Conservation (phyloP, 2,888 invertebrate species). For the Cremastinae sp. region DNA sequence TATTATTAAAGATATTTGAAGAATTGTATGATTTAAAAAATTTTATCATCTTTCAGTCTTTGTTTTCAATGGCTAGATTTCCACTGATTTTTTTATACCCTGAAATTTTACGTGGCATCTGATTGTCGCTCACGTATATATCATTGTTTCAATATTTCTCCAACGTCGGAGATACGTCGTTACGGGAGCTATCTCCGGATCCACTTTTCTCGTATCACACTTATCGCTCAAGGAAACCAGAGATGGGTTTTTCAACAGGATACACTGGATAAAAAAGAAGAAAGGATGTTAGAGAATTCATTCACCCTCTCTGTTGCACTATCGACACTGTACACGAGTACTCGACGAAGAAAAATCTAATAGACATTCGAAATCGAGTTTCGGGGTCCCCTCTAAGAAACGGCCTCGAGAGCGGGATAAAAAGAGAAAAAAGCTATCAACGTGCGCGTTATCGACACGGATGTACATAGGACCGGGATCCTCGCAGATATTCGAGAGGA, state of each 20-base stretch:
- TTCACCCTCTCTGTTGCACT: slow-evolving; percentile 7
- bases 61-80: too few species aligned
- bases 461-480: slow-evolving; percentile 49
- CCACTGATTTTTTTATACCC: too few species aligned
- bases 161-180: slow-evolving; percentile 33
- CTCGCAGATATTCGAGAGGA: slow-evolving; percentile 20
- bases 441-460: slow-evolving; percentile 67
- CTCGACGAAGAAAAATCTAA: slow-evolving; percentile 77
- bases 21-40: too few species aligned
- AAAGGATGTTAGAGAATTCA: slow-evolving; percentile 46
- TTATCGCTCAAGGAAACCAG: slow-evolving; percentile 50
- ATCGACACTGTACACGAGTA: slow-evolving; percentile 39
- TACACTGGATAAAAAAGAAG: slow-evolving; percentile 35
- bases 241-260: slow-evolving; percentile 53
- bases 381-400: slow-evolving; percentile 68
- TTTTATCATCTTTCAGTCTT: too few species aligned
- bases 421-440: slow-evolving; percentile 66
- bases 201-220: slow-evolving; percentile 37
- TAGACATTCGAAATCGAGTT: slow-evolving; percentile 78
- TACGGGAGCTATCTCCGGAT: slow-evolving; percentile 45
- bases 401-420: slow-evolving; percentile 61
- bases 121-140: not conserved
- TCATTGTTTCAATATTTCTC: slow-evolving; percentile 2
- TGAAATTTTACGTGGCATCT: not conserved
- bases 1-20: too few species aligned